Conservation (phyloP, 1,140 invertebrate species). For the Odontomachus brunneus region DNA sequence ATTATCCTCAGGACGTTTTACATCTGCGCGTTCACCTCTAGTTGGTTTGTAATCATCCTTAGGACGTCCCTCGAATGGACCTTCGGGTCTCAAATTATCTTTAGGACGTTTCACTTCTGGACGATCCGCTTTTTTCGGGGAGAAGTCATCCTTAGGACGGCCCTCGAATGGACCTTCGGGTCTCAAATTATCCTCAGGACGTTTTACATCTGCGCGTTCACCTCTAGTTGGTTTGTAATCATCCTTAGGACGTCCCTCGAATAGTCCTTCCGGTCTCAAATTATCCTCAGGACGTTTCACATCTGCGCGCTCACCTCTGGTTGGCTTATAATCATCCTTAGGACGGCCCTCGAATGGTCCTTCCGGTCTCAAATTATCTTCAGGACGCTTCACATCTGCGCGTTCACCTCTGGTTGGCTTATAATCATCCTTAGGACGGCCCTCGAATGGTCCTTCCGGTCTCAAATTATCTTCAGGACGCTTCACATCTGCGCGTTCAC, state of each 20-base stretch:
- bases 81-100: conserved; percentile 83
- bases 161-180: conserved; percentile 86
- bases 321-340: conserved; percentile 84
- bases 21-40: conserved; percentile 84
- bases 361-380: conserved; percentile 86
- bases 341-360: conserved; percentile 85
- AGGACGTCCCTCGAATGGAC: conserved; percentile 84
- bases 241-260: conserved; percentile 80
- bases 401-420: conserved; percentile 79
- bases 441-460: conserved; percentile 86
- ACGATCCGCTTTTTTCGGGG: conserved; percentile 57
- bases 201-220: conserved; percentile 81
- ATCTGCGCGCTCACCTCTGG: conserved; percentile 85
- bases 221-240: conserved; percentile 86
- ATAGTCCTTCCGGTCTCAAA: conserved; percentile 86
- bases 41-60: conserved; percentile 81
- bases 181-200: conserved; percentile 86
- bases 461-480: conserved; percentile 86
- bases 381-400: conserved; percentile 78
- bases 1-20: conserved; percentile 85
- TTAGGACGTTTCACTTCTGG: conserved; percentile 71
- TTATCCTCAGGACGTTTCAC: conserved; percentile 85
- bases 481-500: conserved; percentile 84
- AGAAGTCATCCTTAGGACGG: conserved; percentile 75
- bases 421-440: conserved; percentile 83